Conservation (phyloP, 1,140 invertebrate species). For the Drosophila rufa region DNA sequence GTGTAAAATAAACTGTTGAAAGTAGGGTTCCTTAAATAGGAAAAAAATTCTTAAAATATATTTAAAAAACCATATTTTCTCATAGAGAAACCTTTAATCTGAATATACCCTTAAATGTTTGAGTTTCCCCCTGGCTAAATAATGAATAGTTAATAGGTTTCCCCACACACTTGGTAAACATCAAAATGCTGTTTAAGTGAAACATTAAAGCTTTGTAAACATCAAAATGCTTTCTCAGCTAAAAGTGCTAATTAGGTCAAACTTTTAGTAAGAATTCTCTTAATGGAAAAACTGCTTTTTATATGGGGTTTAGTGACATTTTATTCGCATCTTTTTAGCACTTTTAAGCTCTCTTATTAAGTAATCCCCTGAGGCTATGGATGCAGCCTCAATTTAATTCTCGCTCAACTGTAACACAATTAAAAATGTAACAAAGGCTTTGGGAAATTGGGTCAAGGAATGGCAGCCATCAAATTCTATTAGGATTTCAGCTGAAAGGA, state of each 20-base stretch:
- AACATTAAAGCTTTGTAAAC: constrained; percentile 3
- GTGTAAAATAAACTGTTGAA: no score
- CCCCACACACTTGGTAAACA: background rate
- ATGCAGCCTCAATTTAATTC: background rate
- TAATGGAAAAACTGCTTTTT: background rate
- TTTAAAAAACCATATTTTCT: no score
- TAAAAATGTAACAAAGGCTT: constrained; percentile 15
- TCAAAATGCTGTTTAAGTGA: constrained; percentile 8
- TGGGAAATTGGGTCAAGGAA: constrained; percentile 26
- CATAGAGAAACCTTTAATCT: constrained; percentile 5
- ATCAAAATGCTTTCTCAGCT: constrained; percentile 2
- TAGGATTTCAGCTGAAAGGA: constrained; percentile 17
- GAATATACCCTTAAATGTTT: background rate
- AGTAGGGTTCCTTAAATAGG: background rate
- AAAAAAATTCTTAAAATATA: background rate
- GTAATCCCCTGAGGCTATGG: background rate
- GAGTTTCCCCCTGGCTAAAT: constrained; percentile 1
- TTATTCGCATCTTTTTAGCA: no score
- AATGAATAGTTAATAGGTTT: constrained; percentile 8
- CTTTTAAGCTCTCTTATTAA: background rate
- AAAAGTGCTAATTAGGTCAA: constrained; percentile 27
- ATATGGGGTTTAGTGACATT: background rate
- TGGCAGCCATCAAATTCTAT: constrained; percentile 15
- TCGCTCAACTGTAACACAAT: constrained; percentile 2
- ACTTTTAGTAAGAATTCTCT: constrained; percentile 4